Percentiles rank a stretch among this genome's conserved stretches.
phyloP scores from a whole-genome alignment of 2,113 vertebrate genomes.

The Rhadina sibilatrix region DNA sequence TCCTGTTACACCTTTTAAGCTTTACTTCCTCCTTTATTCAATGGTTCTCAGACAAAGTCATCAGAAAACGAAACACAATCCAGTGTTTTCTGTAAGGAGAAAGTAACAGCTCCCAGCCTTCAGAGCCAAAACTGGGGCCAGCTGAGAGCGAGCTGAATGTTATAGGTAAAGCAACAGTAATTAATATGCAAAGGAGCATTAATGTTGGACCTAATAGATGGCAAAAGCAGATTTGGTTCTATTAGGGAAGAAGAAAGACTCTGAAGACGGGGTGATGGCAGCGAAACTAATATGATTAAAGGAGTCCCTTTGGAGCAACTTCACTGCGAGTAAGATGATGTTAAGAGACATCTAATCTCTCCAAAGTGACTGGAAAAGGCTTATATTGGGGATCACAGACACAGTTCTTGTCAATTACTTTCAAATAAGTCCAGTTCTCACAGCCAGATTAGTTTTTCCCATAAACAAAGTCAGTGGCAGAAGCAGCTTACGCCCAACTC shows the following conservation, averaged over 20 bases:
- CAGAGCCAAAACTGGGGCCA: background rate
- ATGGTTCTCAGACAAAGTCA: background rate
- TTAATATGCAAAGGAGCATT: conserved; percentile 55
- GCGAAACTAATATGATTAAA: conserved; percentile 64
- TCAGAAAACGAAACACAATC: background rate
- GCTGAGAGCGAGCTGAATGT: background rate
- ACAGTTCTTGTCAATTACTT: conserved; percentile 37
- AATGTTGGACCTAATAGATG: conserved; percentile 46
- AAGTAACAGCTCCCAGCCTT: background rate
- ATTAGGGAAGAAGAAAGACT: conserved; percentile 50
- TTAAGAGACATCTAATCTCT: conserved; percentile 65
- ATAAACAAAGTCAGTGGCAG: conserved; percentile 49
- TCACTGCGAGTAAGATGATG: conserved; percentile 40
- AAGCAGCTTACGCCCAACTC: background rate
- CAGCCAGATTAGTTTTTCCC: conserved; percentile 34
- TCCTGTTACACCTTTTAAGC: background rate
- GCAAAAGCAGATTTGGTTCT: conserved; percentile 56
- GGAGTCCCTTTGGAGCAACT: conserved; percentile 46
- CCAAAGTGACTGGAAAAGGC: conserved; percentile 57
- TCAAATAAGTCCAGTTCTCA: conserved; percentile 54
- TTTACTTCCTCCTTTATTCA: background rate
- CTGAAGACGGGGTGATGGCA: conserved; percentile 28
- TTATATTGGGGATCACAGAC: conserved; percentile 48
- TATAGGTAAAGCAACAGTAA: background rate
- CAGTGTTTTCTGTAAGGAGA: background rate